phyloP scores from a whole-genome alignment of 2,797 vertebrate species.

The Tiaroga cobitis region DNA sequence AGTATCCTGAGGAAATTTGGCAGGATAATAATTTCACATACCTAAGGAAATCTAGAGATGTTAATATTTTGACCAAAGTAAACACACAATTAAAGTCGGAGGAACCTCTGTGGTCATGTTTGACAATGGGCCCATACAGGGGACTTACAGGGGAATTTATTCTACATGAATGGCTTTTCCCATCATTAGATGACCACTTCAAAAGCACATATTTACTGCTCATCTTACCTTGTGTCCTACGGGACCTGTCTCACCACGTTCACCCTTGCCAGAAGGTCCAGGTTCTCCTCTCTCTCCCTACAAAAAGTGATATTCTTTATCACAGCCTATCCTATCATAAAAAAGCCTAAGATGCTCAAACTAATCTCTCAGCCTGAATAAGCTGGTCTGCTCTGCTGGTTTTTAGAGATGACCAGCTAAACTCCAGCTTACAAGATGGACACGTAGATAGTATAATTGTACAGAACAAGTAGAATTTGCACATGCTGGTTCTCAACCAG shows the following conservation, averaged over 20 bases:
- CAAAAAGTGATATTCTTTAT: neutral
- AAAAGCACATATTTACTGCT: conserved; percentile 17
- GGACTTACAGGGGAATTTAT: neutral
- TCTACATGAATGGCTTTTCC: neutral
- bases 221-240: conserved; percentile 89
- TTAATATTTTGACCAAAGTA: neutral
- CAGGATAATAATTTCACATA: conserved; percentile 20
- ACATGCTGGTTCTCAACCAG: neutral
- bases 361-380: neutral
- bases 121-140: neutral
- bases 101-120: neutral
- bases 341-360: neutral
- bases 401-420: neutral
- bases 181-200: neutral
- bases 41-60: neutral
- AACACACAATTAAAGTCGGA: neutral
- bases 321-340: neutral
- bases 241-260: conserved; percentile 86
- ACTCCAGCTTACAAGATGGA: neutral
- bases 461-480: neutral
- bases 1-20: conserved; percentile 28
- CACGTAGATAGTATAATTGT: neutral
- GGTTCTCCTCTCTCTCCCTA: conserved; percentile 93
- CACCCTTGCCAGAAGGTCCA: conserved; percentile 90
- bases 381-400: neutral